Conservation (phyloP, 2,888 invertebrate genomes). For the Panopea generosa region DNA sequence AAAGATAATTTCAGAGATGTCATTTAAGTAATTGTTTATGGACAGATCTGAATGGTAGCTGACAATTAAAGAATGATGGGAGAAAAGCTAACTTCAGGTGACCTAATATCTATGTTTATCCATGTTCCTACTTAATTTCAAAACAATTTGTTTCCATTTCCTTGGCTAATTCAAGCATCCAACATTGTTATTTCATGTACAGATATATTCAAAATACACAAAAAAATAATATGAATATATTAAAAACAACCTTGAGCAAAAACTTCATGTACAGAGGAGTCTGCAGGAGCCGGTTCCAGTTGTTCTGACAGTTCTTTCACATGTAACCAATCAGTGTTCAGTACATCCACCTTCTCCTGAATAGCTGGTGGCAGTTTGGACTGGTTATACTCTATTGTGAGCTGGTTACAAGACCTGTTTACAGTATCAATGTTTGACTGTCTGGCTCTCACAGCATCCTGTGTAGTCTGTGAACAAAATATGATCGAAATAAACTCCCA, state of each 20-base stretch:
- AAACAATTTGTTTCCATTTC: too few relatives aligned
- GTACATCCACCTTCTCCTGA: slow-evolving; percentile 72
- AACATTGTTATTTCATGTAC: too few relatives aligned
- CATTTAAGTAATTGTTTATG: too few relatives aligned
- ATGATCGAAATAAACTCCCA: background rate
- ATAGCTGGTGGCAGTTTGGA: slow-evolving; percentile 73
- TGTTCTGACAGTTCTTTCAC: slow-evolving; percentile 74
- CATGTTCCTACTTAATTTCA: too few relatives aligned
- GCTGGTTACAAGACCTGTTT: slow-evolving; percentile 70
- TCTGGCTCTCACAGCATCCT: slow-evolving; percentile 75
- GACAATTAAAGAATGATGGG: too few relatives aligned
- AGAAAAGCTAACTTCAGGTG: too few relatives aligned
- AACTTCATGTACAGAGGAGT: slow-evolving; percentile 72
- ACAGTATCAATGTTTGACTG: slow-evolving; percentile 76
- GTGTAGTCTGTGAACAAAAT: slow-evolving; percentile 73
- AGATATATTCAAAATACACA: too few relatives aligned
- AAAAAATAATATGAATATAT: too few relatives aligned
- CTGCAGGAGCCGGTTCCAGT: slow-evolving; percentile 67
- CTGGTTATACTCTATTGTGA: slow-evolving; percentile 70
- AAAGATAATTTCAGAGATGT: too few relatives aligned
- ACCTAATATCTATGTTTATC: too few relatives aligned
- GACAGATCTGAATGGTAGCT: too few relatives aligned
- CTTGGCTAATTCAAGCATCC: too few relatives aligned
- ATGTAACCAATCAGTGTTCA: slow-evolving; percentile 81
- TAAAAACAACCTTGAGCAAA: slow-evolving; percentile 71